phyloP scores from a whole-genome alignment of 2,113 vertebrate species.

The Typhlomys cinereus region DNA sequence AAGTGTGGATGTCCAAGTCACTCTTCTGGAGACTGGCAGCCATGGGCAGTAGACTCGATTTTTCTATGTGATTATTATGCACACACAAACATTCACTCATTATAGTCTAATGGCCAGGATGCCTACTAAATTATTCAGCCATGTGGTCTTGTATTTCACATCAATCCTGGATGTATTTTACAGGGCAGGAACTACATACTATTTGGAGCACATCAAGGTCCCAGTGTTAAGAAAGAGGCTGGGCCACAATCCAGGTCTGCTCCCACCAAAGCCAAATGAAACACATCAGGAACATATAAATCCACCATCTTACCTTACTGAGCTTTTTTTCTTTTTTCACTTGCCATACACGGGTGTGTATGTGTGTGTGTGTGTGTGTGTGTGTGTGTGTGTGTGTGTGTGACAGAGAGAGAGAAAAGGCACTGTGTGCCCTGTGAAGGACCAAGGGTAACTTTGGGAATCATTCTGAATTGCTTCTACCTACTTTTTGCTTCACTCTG shows the following conservation, averaged over 20 bases:
- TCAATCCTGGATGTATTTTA: background rate
- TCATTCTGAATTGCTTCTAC: too few species aligned
- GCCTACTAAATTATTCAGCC: background rate
- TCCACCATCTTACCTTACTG: background rate
- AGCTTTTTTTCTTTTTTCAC: background rate
- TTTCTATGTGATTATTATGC: background rate
- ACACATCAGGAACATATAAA: background rate
- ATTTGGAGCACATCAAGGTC: background rate
- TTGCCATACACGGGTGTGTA: too few species aligned
- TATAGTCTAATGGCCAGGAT: background rate
- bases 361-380: too few species aligned
- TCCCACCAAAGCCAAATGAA: background rate
- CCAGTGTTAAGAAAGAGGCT: background rate
- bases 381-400: too few species aligned
- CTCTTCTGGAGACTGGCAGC: background rate
- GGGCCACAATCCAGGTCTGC: background rate
- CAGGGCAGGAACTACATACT: background rate
- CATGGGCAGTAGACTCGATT: accelerated
- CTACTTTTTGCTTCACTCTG: too few species aligned
- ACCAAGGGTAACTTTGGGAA: too few species aligned
- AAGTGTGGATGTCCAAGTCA: background rate
- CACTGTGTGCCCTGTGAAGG: too few species aligned
- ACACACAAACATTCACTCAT: background rate
- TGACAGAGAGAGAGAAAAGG: too few species aligned
- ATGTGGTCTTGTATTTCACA: background rate